Conservation (phyloP, 92 coral and sea anemone genomes). For the Parazoanthus darwini region DNA sequence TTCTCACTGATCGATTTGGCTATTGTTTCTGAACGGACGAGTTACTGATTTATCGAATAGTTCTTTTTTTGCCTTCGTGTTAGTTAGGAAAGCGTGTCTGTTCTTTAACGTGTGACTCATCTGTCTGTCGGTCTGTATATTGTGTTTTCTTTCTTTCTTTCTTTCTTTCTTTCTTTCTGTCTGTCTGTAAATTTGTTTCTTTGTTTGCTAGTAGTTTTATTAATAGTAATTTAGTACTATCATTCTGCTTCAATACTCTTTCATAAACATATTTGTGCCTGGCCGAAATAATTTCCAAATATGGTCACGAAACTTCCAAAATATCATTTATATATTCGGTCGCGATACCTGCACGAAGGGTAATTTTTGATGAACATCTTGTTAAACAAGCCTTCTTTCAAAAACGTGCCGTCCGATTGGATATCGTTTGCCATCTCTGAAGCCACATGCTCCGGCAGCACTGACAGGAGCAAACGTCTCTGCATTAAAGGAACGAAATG, state of each 20-base stretch:
- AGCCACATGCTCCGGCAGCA: slow-evolving; percentile 91
- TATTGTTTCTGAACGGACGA: no score
- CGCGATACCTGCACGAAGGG: slow-evolving; percentile 82
- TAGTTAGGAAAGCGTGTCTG: no score
- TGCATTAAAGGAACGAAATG: slow-evolving; percentile 4
- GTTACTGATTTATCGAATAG: no score
- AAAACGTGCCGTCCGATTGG: slow-evolving; percentile 72
- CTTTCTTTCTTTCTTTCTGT: neutral
- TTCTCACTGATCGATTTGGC: no score
- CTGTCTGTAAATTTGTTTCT: neutral
- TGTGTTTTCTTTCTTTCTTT: neutral
- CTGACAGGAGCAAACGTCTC: slow-evolving; percentile 92
- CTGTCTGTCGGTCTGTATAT: neutral
- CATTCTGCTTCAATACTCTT: neutral
- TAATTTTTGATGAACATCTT: slow-evolving; percentile 76
- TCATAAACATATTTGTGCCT: no score
- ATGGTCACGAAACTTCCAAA: no score
- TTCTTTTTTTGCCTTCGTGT: no score
- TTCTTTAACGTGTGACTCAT: neutral
- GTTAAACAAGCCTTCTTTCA: slow-evolving; percentile 81
- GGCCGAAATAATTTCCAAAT: neutral
- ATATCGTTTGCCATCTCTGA: slow-evolving; percentile 78
- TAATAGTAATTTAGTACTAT: neutral
- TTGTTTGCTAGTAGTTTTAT: neutral
- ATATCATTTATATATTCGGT: no score